Evolutionary conservation across 2,113 vertebrate genomes (phyloP).

Genomic region (Mesitornis unicolor): DNA sequence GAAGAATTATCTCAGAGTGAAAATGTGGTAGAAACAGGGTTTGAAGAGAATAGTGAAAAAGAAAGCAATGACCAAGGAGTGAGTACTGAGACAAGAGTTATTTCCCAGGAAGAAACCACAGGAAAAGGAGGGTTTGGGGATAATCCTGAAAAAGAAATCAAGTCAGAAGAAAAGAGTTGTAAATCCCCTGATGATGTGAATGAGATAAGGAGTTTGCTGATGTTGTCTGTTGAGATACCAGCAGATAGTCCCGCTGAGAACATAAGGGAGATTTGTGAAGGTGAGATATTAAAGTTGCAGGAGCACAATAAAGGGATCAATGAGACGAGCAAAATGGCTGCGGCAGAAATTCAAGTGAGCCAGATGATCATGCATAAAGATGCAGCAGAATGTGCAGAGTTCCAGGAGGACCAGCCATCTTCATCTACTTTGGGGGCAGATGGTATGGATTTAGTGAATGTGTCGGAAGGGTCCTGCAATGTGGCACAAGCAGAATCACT

Average conservation of each 20-base stretch:
- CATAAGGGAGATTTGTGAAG: neutral
- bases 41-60: neutral
- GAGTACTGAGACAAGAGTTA: neutral
- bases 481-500: neutral
- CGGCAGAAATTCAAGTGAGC: neutral
- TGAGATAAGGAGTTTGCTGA: constrained; percentile 70
- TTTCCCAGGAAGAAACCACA: neutral
- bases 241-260: neutral
- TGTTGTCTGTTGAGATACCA: constrained; percentile 32
- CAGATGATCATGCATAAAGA: neutral
- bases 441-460: neutral
- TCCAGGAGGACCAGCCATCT: neutral
- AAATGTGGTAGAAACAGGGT: neutral
- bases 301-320: neutral
- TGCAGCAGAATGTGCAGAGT: neutral
- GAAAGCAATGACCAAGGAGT: neutral
- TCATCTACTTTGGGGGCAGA: neutral
- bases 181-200: constrained; percentile 44
- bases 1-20: neutral
- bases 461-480: neutral
- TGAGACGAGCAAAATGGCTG: neutral
- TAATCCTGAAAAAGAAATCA: neutral
- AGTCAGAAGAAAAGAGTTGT: neutral
- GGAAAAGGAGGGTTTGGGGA: neutral
- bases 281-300: neutral